Conservation (phyloP, 2,888 invertebrate species). For the Scaeva pyrastri region DNA sequence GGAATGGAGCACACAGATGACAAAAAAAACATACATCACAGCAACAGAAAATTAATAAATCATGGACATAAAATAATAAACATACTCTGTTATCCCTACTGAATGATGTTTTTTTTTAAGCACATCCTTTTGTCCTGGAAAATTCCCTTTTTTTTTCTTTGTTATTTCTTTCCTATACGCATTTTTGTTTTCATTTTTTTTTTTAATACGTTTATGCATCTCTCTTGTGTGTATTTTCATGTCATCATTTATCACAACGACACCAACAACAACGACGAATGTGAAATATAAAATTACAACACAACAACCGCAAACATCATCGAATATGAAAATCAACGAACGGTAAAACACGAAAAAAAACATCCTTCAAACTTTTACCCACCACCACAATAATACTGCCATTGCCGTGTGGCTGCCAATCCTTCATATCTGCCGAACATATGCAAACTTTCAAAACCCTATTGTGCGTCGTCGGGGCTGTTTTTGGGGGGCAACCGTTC, state of each 20-base stretch:
- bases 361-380: conserved; percentile 50
- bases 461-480: conserved; percentile 4
- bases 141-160: conserved; percentile 65
- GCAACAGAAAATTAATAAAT: conserved; percentile 71
- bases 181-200: conserved; percentile 33
- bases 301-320: conserved; percentile 73
- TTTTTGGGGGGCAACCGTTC: neutral
- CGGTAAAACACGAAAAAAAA: conserved; percentile 67
- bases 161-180: conserved; percentile 22
- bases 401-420: neutral
- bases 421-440: conserved; percentile 38
- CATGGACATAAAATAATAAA: conserved; percentile 74
- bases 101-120: conserved; percentile 43
- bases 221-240: conserved; percentile 74
- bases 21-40: conserved; percentile 8
- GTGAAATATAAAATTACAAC: conserved; percentile 56
- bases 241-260: conserved; percentile 74
- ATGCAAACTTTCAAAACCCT: conserved; percentile 40
- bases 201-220: conserved; percentile 74
- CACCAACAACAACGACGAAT: conserved; percentile 25
- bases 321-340: conserved; percentile 74
- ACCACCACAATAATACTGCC: conserved; percentile 10
- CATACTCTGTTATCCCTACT: conserved; percentile 66
- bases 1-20: neutral
- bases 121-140: conserved; percentile 65